phyloP scores from a whole-genome alignment of 1,140 invertebrate genomes.

The Drosophila bocqueti region DNA sequence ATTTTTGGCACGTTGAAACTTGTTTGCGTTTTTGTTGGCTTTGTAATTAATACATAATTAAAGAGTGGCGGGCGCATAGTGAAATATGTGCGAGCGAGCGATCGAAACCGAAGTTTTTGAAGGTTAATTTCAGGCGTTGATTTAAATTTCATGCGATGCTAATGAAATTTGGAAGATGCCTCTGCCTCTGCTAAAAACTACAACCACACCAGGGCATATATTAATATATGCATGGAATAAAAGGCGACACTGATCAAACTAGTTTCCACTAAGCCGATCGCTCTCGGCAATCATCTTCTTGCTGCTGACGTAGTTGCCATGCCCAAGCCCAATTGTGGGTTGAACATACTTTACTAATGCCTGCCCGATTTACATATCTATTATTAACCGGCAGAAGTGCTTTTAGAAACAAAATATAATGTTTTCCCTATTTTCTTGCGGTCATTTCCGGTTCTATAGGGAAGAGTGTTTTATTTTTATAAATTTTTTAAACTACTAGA shows the following conservation, averaged over 20 bases:
- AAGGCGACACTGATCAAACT: conserved; percentile 50
- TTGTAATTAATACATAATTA: conserved; percentile 64
- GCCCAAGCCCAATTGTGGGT: conserved; percentile 30
- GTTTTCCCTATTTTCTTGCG: neutral
- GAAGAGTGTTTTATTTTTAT: neutral
- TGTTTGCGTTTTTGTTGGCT: conserved; percentile 53
- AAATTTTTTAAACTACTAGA: no score
- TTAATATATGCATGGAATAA: conserved; percentile 47
- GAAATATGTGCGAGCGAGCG: conserved; percentile 56
- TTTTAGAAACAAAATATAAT: neutral
- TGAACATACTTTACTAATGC: conserved; percentile 16
- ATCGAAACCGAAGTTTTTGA: conserved; percentile 52
- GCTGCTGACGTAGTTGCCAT: conserved; percentile 46
- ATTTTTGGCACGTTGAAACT: conserved; percentile 56
- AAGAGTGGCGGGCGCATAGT: conserved; percentile 59
- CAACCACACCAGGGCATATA: conserved; percentile 6
- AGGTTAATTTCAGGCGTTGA: conserved; percentile 60
- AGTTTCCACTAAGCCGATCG: conserved; percentile 40
- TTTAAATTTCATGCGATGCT: conserved; percentile 63
- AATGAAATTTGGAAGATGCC: conserved; percentile 59
- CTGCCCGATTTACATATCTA: conserved; percentile 33
- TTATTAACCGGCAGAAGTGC: conserved; percentile 11
- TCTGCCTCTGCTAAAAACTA: neutral
- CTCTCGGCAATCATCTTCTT: conserved; percentile 13
- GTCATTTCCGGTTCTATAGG: conserved; percentile 7